phyloP scores from a whole-genome alignment of 2,113 vertebrate genomes.

The Mustela nigripes region DNA sequence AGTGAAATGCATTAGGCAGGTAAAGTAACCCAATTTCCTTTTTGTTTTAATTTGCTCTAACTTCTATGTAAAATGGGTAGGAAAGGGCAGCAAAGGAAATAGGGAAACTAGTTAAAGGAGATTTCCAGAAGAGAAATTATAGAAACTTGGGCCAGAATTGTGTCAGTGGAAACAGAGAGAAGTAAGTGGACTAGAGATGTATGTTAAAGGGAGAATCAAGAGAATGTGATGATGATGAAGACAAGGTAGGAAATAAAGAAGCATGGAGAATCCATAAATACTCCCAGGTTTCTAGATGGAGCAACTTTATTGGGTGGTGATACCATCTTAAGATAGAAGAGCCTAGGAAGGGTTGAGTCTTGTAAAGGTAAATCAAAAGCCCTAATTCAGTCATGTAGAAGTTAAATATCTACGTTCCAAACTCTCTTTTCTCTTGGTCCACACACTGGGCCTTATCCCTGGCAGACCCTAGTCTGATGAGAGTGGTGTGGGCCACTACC shows the following conservation, averaged over 20 bases:
- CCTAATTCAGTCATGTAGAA: background rate
- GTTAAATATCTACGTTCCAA: slow-evolving; percentile 12
- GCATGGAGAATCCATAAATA: slow-evolving; percentile 1
- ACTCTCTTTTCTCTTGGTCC: background rate
- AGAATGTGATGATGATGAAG: slow-evolving; percentile 19
- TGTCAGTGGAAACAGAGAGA: slow-evolving; percentile 11
- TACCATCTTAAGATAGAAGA: background rate
- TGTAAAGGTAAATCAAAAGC: slow-evolving; percentile 1
- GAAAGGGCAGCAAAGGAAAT: slow-evolving; percentile 3
- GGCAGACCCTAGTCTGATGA: background rate
- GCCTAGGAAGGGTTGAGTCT: background rate
- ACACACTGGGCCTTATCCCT: background rate
- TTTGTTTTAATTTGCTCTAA: background rate
- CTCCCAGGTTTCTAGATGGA: slow-evolving; percentile 16
- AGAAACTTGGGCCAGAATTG: background rate
- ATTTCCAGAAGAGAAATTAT: slow-evolving; percentile 32
- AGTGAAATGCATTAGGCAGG: background rate
- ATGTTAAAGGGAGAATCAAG: slow-evolving; percentile 37
- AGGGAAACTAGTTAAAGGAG: slow-evolving; percentile 37
- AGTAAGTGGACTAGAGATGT: slow-evolving; percentile 17
- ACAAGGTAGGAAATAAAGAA: slow-evolving; percentile 34
- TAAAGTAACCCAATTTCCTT: background rate
- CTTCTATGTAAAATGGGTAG: background rate
- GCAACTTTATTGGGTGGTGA: background rate
- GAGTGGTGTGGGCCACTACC: background rate